These are phyloP conservation scores for Drosophila sproati DNA, from an alignment of 1,140 invertebrate species.

Conservation along the genomic window DNA sequence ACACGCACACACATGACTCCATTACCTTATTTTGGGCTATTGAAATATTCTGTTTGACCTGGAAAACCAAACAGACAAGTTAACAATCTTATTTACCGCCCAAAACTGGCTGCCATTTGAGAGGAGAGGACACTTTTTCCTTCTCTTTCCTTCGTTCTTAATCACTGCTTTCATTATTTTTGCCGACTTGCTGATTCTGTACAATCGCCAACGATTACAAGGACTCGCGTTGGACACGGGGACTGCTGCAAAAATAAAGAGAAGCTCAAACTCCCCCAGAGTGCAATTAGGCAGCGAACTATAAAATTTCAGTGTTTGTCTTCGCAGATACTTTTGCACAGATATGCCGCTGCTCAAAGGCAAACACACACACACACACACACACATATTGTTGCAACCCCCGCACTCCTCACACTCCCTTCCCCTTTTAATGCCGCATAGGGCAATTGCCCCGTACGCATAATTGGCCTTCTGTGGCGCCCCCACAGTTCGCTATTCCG, in stretches of 20 bases:
- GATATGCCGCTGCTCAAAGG: slow-evolving; percentile 37
- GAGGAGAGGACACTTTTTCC: background rate
- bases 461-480: slow-evolving; percentile 72
- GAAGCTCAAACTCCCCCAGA: slow-evolving; percentile 64
- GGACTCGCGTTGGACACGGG: slow-evolving; percentile 12
- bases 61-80: slow-evolving; percentile 55
- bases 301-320: slow-evolving; percentile 83
- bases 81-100: background rate
- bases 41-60: slow-evolving; percentile 79
- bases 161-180: slow-evolving; percentile 74
- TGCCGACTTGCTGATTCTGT: slow-evolving; percentile 69
- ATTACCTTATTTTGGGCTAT: slow-evolving; percentile 46
- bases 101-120: slow-evolving; percentile 13
- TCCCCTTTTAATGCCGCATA: slow-evolving; percentile 11
- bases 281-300: slow-evolving; percentile 77
- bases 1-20: slow-evolving; percentile 24
- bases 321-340: slow-evolving; percentile 72
- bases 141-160: slow-evolving; percentile 36
- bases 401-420: background rate
- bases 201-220: slow-evolving; percentile 73
- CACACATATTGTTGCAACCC: slow-evolving; percentile 2
- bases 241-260: background rate
- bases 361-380: slow-evolving; percentile 13
- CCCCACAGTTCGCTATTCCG: slow-evolving; percentile 11
- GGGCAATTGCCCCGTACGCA: slow-evolving; percentile 57